phyloP scores from a whole-genome alignment of 2,113 vertebrate genomes.

The Myrmophylax atrothorax region DNA sequence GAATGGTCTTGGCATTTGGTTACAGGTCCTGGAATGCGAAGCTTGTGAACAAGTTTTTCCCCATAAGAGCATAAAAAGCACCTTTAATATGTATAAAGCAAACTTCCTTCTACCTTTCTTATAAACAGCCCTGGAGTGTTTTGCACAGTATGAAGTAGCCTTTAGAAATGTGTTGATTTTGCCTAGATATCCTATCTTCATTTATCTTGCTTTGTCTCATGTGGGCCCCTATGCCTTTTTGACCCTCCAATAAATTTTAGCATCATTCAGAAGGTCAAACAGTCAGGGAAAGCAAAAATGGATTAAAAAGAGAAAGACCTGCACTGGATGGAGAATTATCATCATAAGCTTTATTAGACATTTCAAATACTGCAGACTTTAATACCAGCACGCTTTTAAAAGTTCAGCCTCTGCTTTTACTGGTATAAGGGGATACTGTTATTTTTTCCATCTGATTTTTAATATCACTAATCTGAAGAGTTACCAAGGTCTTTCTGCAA shows the following conservation, averaged over 20 bases:
- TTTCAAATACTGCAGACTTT: constrained; percentile 24
- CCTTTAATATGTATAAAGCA: neutral
- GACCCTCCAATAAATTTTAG: constrained; percentile 41
- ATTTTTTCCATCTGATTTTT: constrained; percentile 20
- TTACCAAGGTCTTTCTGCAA: neutral
- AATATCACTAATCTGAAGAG: neutral
- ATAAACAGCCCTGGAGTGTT: neutral
- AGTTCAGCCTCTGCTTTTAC: neutral
- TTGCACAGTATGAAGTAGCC: neutral
- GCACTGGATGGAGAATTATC: neutral
- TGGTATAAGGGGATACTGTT: neutral
- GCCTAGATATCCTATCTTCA: neutral
- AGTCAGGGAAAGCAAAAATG: constrained; percentile 32
- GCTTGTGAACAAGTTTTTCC: neutral
- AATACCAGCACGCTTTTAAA: constrained; percentile 1
- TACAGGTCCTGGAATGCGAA: neutral
- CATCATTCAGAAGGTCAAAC: constrained; percentile 46
- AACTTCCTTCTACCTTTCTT: neutral
- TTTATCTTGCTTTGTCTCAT: constrained; percentile 1
- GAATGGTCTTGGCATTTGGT: constrained; percentile 2
- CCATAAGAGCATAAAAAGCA: neutral
- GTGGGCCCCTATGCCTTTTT: constrained; percentile 13
- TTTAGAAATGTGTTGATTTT: constrained; percentile 11
- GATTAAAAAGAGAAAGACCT: constrained; percentile 3
- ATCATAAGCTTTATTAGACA: constrained; percentile 2